These are phyloP conservation scores for Nasonia oneida DNA, from an alignment of 2,888 invertebrate species.

Conservation along the genomic window DNA sequence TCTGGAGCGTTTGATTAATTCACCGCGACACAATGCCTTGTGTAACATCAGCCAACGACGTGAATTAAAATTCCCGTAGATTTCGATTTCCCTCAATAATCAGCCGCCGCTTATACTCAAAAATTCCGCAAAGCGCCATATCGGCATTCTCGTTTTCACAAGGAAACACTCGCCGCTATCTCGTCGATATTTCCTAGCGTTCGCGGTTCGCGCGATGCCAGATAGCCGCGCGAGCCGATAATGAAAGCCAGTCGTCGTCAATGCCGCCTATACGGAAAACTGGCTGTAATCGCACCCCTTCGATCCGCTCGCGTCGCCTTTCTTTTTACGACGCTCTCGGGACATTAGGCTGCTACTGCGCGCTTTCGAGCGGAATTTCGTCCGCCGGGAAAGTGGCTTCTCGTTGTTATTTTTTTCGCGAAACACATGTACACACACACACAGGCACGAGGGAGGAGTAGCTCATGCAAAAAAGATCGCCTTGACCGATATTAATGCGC, in stretches of 20 bases:
- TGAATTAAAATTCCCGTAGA: neutral
- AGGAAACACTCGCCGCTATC: constrained; percentile 5
- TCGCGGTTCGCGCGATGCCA: neutral
- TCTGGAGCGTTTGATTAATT: neutral
- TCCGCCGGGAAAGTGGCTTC: neutral
- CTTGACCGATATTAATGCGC: constrained; percentile 59
- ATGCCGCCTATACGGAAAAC: constrained; percentile 56
- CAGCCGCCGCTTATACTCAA: no score
- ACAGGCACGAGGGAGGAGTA: neutral
- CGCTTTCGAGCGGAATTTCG: constrained; percentile 25
- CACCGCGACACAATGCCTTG: neutral
- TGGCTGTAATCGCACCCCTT: constrained; percentile 45
- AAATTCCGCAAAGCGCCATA: neutral
- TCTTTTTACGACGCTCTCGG: neutral
- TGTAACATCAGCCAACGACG: neutral
- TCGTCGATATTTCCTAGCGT: neutral
- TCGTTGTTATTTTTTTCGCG: neutral
- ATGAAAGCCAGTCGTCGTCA: constrained; percentile 44
- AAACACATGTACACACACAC: neutral
- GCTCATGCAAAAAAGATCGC: constrained; percentile 58
- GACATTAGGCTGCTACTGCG: neutral
- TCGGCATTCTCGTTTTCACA: neutral
- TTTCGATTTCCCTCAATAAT: neutral
- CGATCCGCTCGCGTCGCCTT: constrained; percentile 19
- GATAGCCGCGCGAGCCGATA: neutral